A percentile compares a stretch with the other conserved stretches of the same genome.
Conservation (phyloP, 2,797 vertebrate species). For the Peromyscus nudipes region DNA sequence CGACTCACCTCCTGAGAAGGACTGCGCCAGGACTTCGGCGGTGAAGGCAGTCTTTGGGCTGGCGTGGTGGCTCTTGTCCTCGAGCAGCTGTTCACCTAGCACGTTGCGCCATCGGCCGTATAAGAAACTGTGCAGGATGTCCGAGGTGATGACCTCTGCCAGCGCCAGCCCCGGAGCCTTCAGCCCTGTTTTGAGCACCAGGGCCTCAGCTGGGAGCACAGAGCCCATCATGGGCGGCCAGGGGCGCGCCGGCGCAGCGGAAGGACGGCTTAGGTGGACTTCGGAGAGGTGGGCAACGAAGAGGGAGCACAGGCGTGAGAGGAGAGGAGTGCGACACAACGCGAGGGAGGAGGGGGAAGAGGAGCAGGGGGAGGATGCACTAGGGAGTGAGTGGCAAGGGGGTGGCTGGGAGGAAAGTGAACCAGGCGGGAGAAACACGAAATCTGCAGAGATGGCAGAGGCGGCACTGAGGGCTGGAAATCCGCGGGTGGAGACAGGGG, state of each 20-base stretch:
- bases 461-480: conserved; percentile 18
- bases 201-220: conserved; percentile 94
- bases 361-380: background rate
- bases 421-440: background rate
- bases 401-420: conserved; percentile 1
- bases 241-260: conserved; percentile 61
- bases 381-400: conserved; percentile 46
- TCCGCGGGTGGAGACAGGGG: conserved; percentile 53
- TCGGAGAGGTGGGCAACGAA: background rate
- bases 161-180: conserved; percentile 93
- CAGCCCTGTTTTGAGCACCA: conserved; percentile 95
- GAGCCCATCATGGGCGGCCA: conserved; percentile 94
- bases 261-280: conserved; percentile 63
- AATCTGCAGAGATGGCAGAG: conserved; percentile 33
- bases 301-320: background rate
- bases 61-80: conserved; percentile 91
- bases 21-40: conserved; percentile 97
- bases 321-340: conserved; percentile 50
- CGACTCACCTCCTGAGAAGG: conserved; percentile 95
- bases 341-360: background rate
- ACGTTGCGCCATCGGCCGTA: conserved; percentile 98
- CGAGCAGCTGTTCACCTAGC: conserved; percentile 95
- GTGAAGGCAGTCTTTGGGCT: conserved; percentile 97
- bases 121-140: conserved; percentile 99
- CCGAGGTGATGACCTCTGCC: conserved; percentile 98